A percentile compares a stretch with the other conserved stretches of the same genome.
These are phyloP conservation scores for Euphydryas editha DNA, from an alignment of 2,888 invertebrate species.

Conservation along the genomic window DNA sequence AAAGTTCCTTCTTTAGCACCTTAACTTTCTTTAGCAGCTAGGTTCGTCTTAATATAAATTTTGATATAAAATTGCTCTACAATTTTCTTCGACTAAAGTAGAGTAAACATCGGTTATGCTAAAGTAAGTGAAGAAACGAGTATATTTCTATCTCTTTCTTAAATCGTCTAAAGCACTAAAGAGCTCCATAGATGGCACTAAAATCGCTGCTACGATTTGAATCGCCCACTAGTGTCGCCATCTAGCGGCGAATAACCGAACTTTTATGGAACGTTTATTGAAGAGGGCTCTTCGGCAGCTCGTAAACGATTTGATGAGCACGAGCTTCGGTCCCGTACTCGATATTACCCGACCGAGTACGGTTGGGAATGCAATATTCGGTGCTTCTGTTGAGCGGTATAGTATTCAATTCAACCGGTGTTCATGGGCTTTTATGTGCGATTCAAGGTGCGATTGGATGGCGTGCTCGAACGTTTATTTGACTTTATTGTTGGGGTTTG, in stretches of 20 bases:
- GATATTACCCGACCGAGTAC: constrained; percentile 80
- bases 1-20: too few relatives aligned
- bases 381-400: constrained; percentile 75
- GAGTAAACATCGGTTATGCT: constrained; percentile 56
- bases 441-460: constrained; percentile 84
- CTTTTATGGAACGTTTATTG: constrained; percentile 83
- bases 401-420: constrained; percentile 81
- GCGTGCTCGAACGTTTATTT: constrained; percentile 83
- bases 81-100: constrained; percentile 35
- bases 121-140: constrained; percentile 51
- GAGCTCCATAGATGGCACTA: constrained; percentile 82
- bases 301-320: constrained; percentile 83
- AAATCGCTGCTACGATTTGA: constrained; percentile 78
- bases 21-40: neutral
- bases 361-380: constrained; percentile 77
- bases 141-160: constrained; percentile 52
- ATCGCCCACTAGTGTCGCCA: constrained; percentile 81
- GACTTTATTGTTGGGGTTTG: constrained; percentile 84
- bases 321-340: constrained; percentile 79
- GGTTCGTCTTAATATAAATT: constrained; percentile 19
- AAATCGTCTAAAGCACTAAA: constrained; percentile 70
- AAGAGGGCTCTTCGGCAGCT: constrained; percentile 83
- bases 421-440: constrained; percentile 82
- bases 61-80: constrained; percentile 21
- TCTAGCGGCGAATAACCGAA: constrained; percentile 81